Conservation (phyloP, 2,113 vertebrate species). For the Gnathonemus echidnorhynchus region DNA sequence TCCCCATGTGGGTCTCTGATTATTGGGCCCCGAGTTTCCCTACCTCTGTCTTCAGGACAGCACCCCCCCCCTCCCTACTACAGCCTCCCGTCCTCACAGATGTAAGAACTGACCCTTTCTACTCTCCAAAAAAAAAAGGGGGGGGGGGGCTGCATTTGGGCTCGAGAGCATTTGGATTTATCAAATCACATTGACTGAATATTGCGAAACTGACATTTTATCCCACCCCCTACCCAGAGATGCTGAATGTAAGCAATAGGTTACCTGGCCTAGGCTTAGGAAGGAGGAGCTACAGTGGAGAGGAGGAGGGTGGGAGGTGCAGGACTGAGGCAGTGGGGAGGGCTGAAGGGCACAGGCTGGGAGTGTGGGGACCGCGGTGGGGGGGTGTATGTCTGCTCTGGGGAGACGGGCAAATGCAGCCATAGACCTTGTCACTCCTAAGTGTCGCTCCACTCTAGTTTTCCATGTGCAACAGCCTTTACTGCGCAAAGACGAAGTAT, state of each 20-base stretch:
- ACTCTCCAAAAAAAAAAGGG: neutral
- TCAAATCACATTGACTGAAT: neutral
- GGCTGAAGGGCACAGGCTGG: constrained; percentile 12
- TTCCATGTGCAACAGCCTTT: constrained; percentile 10
- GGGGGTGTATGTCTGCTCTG: neutral
- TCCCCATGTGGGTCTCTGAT: neutral
- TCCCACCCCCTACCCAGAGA: constrained; percentile 41
- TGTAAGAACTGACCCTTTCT: neutral
- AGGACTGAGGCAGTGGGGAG: constrained; percentile 18
- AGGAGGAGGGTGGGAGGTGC: constrained; percentile 13
- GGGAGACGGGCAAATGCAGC: neutral
- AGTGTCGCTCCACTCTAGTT: neutral
- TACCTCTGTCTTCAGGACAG: neutral
- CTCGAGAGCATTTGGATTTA: neutral
- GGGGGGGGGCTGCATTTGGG: neutral
- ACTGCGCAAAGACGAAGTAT: neutral
- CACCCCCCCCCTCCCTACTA: neutral
- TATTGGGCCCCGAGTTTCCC: neutral
- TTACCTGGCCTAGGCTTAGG: constrained; percentile 28
- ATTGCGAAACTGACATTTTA: constrained; percentile 33
- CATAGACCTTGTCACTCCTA: neutral
- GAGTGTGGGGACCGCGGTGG: neutral
- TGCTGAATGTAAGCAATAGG: constrained; percentile 53
- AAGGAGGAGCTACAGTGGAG: neutral
- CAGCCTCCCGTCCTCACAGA: neutral